Percentiles rank a stretch among this genome's conserved stretches.
phyloP scores from a whole-genome alignment of 2,797 vertebrate species.

The Lerista edwardsae region DNA sequence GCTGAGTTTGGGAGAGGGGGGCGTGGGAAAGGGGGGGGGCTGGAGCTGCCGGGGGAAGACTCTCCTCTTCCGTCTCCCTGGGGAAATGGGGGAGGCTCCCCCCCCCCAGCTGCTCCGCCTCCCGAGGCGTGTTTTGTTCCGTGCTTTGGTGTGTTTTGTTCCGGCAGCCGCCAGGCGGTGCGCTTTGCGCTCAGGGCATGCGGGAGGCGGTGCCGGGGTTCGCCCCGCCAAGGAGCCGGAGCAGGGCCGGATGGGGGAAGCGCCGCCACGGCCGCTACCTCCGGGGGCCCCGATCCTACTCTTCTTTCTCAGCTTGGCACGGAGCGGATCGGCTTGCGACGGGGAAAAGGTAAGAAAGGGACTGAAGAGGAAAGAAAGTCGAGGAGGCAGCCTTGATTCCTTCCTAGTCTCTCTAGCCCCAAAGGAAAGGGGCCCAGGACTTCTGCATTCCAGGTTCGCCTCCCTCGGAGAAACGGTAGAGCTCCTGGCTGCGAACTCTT shows the following conservation, averaged over 20 bases:
- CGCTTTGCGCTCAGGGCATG: background rate
- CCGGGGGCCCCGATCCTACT: conserved; percentile 2
- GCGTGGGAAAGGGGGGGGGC: background rate
- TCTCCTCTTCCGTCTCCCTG: conserved; percentile 30
- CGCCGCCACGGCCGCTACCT: background rate
- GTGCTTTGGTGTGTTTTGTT: conserved; percentile 32
- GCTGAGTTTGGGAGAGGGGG: conserved; percentile 1
- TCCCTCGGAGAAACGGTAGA: too few species aligned
- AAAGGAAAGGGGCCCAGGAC: too few species aligned
- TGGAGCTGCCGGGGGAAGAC: conserved; percentile 41
- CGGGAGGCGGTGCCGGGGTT: background rate
- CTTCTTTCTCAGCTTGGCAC: background rate
- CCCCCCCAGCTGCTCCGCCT: background rate
- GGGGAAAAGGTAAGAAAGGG: background rate
- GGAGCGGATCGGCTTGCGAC: background rate
- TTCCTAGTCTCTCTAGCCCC: too few species aligned
- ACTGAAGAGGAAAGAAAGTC: background rate
- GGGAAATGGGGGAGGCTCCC: background rate
- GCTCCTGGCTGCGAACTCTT: too few species aligned
- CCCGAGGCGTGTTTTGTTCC: background rate
- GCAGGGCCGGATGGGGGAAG: background rate
- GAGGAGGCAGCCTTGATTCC: too few species aligned
- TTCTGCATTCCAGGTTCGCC: too few species aligned
- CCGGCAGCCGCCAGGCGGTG: background rate
- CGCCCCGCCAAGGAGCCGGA: background rate